Conservation (phyloP, 2,113 vertebrate genomes). For the Mixornis gularis region DNA sequence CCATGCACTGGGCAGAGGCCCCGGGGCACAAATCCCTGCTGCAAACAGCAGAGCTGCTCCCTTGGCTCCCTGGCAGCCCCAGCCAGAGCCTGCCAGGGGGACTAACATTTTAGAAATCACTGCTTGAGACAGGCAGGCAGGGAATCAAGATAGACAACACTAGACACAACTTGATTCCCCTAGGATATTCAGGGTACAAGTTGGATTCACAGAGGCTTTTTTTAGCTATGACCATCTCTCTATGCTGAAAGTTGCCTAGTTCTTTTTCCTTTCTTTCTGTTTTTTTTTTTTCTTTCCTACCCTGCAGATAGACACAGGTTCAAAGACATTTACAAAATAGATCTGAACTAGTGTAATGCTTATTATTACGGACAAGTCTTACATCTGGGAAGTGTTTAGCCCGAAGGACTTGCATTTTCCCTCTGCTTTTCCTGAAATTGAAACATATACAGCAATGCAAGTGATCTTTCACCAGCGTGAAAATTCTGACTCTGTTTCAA, state of each 20-base stretch:
- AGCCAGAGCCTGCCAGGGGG: neutral
- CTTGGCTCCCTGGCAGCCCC: neutral
- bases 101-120: neutral
- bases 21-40: neutral
- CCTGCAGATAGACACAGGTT: constrained; percentile 3
- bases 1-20: accelerated
- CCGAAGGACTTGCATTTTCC: neutral
- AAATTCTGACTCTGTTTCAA: neutral
- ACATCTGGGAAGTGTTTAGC: neutral
- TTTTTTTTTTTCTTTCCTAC: neutral
- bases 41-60: neutral
- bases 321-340: constrained; percentile 13
- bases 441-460: neutral
- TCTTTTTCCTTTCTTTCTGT: neutral
- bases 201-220: neutral
- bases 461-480: neutral
- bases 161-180: neutral
- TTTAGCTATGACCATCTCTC: neutral
- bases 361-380: neutral
- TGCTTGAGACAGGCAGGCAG: neutral
- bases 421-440: neutral
- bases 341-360: neutral
- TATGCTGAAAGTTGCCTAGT: neutral
- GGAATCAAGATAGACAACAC: neutral
- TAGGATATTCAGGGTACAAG: neutral